Base-by-base conservation (phyloP, 1,140 invertebrate genomes). In the Leptopilina clavipes region DNA sequence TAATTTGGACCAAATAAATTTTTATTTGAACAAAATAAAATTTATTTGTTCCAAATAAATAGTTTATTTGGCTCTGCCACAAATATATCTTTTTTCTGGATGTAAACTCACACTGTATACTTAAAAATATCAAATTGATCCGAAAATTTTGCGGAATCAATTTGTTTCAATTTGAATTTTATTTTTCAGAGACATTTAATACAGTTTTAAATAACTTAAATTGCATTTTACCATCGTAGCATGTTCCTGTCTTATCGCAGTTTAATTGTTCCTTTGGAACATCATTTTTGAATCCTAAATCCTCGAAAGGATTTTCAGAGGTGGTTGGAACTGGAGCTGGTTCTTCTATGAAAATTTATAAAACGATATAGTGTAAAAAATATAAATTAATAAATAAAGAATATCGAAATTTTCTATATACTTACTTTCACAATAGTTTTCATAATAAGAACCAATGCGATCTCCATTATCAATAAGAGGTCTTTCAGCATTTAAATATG, bases 191-290 rank as follows among this genome's bases (percentile, higher is more conserved):
- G n/a, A n/a, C n/a, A n/a, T n/a, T n/a, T n/a, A n/a, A n/a, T n/a
- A n/a, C n/a, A n/a, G n/a, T n/a, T n/a, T n/a, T n/a, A n/a, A n/a
- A n/a, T n/a, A n/a, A n/a, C n/a, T n/a, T n/a, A 31, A 31, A 31
- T 31, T 2, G 1, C 25, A 56, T 73, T 84, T 90, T 91, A 98
- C 97, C 97, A 90, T 98, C 96, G 83, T 98, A 98, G 86, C 97
- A 98, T 73, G 97, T 97, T 84, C 97, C 97, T 43, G 96, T 97
- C 84, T 97, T 96, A 89, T 98, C 97, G 86, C 97, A 98, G 89
- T 97, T 97, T 82, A 96, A 95, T 79, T 93, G 37, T 40, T 40
- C 93, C 94, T 95, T 19, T 82, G 11, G 3, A n/a, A 12, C 25
- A 14, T 52, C 48, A 65, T 11, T n/a, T n/a, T 65, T n/a, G 22